Evolutionary conservation across 2,888 invertebrate species (phyloP), one percentile per base, ranked within the genome.

Genomic region (Hemistola chrysoprasaria): DNA sequence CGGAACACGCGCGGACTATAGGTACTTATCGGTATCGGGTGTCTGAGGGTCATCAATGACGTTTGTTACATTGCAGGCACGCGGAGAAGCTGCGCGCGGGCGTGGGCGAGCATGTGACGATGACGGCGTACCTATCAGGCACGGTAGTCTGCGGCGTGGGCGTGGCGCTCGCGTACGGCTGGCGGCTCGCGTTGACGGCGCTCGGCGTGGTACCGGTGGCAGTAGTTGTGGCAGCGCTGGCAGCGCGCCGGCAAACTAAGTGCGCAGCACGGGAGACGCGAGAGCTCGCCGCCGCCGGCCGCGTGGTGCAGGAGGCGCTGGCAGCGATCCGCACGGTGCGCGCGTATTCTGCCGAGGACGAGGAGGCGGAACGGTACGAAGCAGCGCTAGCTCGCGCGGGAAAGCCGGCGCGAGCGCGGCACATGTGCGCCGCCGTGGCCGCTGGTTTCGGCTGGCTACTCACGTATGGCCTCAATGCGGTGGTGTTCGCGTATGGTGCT

Each of bases 161-260:
- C 1, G 90, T 93, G 11, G 93, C 95, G 0, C 92, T 97, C 55
- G 66, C 91, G 0, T 93, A 94, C 65, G 96, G 96, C 28, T 97
- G 96, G 96, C 91, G 95, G 68, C 83, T 97, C 28, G 95, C 97
- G 0, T 78, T 95, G 11, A 93, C 95, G 0, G 94, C 95, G 21
- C 76, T 96, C 33, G 90, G 92, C 7, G 92, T 95, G 8, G 93
- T 95, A 34, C 97, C 97, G 0, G 73, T 95, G 3, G 92, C 95
- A 3, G 91, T 94, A 0, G 69, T 92, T 1, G 90, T 94, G 3
- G 94, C 95, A 0, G n/a, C n/a, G n/a, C n/a, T n/a, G n/a, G n/a
- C n/a, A n/a, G n/a, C n/a, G n/a, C n/a, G n/a, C n/a, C n/a, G n/a
- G n/a, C 93, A 93, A 61, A 92, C 92, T 6, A 88, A 90, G 1